phyloP scores from a whole-genome alignment of 1,140 invertebrate species.

The Plodia interpunctella region DNA sequence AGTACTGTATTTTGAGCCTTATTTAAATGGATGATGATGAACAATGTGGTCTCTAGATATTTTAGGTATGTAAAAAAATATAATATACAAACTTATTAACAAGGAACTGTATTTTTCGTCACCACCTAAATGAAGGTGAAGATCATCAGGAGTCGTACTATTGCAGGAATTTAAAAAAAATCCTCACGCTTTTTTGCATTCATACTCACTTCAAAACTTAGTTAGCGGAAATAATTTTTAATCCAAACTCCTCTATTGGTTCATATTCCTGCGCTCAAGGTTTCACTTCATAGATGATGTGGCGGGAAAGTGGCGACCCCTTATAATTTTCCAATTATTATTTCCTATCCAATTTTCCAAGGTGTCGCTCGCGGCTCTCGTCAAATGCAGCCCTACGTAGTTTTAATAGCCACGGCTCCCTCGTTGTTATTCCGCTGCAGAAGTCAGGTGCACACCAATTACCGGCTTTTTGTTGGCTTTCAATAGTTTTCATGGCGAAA shows the following conservation, averaged over 20 bases:
- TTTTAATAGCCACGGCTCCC: constrained; percentile 35
- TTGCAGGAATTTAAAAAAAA: no score
- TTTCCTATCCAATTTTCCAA: constrained; percentile 75
- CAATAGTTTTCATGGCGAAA: constrained; percentile 12
- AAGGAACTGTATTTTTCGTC: no score
- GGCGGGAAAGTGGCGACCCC: constrained; percentile 64
- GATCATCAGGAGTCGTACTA: no score
- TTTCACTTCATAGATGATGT: constrained; percentile 46
- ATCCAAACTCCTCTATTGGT: constrained; percentile 10
- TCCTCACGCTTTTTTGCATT: neutral
- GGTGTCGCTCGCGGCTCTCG: constrained; percentile 71
- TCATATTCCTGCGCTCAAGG: constrained; percentile 23
- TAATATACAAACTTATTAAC: no score
- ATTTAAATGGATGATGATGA: no score
- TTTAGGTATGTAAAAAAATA: no score
- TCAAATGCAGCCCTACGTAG: constrained; percentile 65
- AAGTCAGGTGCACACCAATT: constrained; percentile 39
- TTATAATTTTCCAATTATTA: constrained; percentile 77
- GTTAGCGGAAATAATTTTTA: constrained; percentile 13
- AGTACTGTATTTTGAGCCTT: no score
- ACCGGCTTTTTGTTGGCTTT: constrained; percentile 20
- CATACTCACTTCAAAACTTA: constrained; percentile 1
- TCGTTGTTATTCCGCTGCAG: constrained; percentile 29
- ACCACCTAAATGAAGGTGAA: no score
- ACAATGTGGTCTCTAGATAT: no score